These are phyloP conservation scores for Plagodis dolabraria DNA, from an alignment of 2,888 invertebrate genomes.

Conservation along the genomic window DNA sequence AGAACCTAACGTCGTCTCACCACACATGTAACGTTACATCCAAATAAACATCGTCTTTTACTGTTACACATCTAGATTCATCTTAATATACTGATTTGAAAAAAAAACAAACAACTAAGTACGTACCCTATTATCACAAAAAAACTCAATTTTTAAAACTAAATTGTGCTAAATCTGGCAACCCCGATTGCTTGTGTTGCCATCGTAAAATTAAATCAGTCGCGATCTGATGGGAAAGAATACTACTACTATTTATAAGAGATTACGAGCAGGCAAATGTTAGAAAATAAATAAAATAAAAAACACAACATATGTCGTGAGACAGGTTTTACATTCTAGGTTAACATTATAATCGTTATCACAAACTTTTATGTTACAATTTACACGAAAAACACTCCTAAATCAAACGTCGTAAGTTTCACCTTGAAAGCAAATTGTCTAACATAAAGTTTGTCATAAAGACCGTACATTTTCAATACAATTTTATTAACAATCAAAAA, in stretches of 20 bases:
- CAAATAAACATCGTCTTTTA: conserved; percentile 64
- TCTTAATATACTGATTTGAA: conserved; percentile 45
- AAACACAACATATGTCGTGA: conserved; percentile 84
- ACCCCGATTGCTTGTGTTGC: conserved; percentile 52
- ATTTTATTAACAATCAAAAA: conserved; percentile 19
- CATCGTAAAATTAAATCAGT: conserved; percentile 55
- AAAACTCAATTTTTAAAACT: conserved; percentile 67
- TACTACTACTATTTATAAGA: conserved; percentile 54
- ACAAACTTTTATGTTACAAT: conserved; percentile 26
- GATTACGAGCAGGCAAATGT: conserved; percentile 47
- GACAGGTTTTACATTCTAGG: conserved; percentile 64
- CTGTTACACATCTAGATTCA: conserved; percentile 31
- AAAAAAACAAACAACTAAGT: conserved; percentile 61
- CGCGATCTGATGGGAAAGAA: conserved; percentile 80
- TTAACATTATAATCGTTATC: conserved; percentile 39
- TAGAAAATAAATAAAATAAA: conserved; percentile 56
- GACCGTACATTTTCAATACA: conserved; percentile 12
- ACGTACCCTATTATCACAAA: conserved; percentile 81
- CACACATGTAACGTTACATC: conserved; percentile 80
- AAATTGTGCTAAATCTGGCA: conserved; percentile 74
- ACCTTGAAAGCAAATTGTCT: neutral
- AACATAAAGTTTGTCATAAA: conserved; percentile 22
- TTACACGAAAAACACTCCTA: conserved; percentile 8
- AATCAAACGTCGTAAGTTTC: neutral
- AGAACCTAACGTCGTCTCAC: conserved; percentile 82